Evolutionary conservation across 1,140 invertebrate species (phyloP).

Genomic region (Rhynchophorus ferrugineus): DNA sequence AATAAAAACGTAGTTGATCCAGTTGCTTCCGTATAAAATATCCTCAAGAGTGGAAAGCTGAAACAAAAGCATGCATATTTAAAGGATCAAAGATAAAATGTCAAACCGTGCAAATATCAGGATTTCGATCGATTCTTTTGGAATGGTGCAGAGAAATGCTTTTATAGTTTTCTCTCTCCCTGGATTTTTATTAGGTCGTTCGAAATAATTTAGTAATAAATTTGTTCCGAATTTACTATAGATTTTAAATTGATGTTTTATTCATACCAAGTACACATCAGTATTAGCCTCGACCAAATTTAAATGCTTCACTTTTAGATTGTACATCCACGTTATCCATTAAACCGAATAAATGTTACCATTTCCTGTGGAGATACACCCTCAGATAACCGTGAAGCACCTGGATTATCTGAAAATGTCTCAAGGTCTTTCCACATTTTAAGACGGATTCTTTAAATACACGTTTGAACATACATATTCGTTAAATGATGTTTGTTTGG

Average conservation of each 20-base stretch:
- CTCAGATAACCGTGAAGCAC: no score
- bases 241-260: conserved; percentile 12
- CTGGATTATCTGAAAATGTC: no score
- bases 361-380: no score
- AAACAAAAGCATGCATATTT: conserved; percentile 23
- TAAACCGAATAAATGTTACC: no score
- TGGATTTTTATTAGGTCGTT: conserved; percentile 20
- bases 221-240: conserved; percentile 10
- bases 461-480: no score
- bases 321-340: no score
- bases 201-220: conserved; percentile 22
- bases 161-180: conserved; percentile 21
- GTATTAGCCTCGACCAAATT: background rate
- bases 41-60: conserved; percentile 18
- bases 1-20: conserved; percentile 20
- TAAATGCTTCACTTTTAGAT: background rate
- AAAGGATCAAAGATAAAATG: conserved; percentile 21
- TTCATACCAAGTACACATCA: conserved; percentile 11
- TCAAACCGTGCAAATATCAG: conserved; percentile 22
- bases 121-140: conserved; percentile 18
- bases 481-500: no score
- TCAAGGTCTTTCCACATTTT: no score
- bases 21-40: conserved; percentile 18
- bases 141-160: conserved; percentile 21
- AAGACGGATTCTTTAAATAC: no score